These are phyloP conservation scores for Lasioglossum vierecki DNA, from an alignment of 2,888 invertebrate species.

Conservation along the genomic window DNA sequence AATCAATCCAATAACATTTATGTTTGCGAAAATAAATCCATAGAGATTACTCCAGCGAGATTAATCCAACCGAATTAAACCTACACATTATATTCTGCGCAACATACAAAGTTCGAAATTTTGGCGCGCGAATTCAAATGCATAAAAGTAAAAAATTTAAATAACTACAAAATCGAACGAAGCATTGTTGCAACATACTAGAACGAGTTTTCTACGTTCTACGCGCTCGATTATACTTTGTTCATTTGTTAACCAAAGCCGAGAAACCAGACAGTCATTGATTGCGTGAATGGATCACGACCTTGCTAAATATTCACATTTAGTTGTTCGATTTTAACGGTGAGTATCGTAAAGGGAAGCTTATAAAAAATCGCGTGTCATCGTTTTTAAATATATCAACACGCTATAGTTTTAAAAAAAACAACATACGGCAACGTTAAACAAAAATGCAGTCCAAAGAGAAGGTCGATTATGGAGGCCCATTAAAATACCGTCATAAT, in stretches of 20 bases:
- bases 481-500: slow-evolving; percentile 40
- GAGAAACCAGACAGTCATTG: slow-evolving; percentile 21
- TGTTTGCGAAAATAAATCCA: background rate
- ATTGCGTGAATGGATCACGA: background rate
- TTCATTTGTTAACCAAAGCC: slow-evolving; percentile 17
- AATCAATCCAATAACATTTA: background rate
- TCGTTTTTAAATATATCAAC: background rate
- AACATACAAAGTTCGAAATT: background rate
- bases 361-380: background rate
- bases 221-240: background rate
- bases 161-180: background rate
- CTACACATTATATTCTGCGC: background rate
- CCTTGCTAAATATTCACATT: slow-evolving; percentile 13
- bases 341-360: background rate
- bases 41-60: background rate
- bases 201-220: background rate
- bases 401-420: background rate
- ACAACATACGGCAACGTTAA: background rate
- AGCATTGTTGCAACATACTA: background rate
- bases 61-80: background rate
- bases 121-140: background rate
- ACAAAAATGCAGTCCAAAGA: background rate
- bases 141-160: background rate
- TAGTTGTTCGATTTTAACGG: background rate
- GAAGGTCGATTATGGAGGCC: background rate